phyloP scores from a whole-genome alignment of 2,797 vertebrate genomes.

The Choloepus didactylus region DNA sequence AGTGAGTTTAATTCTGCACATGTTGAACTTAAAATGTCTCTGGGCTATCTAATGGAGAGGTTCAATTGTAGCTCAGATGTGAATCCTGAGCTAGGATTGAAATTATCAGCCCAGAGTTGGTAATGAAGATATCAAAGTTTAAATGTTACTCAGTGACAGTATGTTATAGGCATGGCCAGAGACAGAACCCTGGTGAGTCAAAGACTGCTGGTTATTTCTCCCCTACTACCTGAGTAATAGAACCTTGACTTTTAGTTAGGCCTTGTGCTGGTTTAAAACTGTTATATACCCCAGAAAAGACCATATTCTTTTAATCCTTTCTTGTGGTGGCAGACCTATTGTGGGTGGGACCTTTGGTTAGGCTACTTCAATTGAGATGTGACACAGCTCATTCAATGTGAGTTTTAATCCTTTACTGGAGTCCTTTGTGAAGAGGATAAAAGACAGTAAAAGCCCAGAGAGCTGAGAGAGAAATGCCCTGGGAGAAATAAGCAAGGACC shows the following conservation, averaged over 20 bases:
- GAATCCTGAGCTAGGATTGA: not conserved
- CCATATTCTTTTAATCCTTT: too few relatives aligned
- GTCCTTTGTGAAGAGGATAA: too few relatives aligned
- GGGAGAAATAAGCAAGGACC: too few relatives aligned
- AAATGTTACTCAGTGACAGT: not conserved
- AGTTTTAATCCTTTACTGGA: too few relatives aligned
- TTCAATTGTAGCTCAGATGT: not conserved
- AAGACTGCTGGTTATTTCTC: not conserved
- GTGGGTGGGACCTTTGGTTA: too few relatives aligned
- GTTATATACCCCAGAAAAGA: too few relatives aligned
- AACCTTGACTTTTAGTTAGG: not conserved
- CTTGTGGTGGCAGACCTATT: too few relatives aligned
- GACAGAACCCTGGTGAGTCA: not conserved
- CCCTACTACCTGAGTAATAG: not conserved
- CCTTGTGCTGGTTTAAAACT: too few relatives aligned
- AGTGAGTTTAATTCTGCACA: not conserved
- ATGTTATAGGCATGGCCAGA: not conserved
- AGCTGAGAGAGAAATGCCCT: too few relatives aligned
- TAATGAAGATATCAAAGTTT: not conserved
- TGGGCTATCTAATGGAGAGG: not conserved
- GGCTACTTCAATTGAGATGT: too few relatives aligned
- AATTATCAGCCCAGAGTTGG: not conserved
- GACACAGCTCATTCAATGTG: too few relatives aligned
- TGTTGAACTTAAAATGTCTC: not conserved
- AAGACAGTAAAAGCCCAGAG: too few relatives aligned